Base-by-base conservation (phyloP, 2,113 vertebrate species). In the Leptosomus discolor region DNA sequence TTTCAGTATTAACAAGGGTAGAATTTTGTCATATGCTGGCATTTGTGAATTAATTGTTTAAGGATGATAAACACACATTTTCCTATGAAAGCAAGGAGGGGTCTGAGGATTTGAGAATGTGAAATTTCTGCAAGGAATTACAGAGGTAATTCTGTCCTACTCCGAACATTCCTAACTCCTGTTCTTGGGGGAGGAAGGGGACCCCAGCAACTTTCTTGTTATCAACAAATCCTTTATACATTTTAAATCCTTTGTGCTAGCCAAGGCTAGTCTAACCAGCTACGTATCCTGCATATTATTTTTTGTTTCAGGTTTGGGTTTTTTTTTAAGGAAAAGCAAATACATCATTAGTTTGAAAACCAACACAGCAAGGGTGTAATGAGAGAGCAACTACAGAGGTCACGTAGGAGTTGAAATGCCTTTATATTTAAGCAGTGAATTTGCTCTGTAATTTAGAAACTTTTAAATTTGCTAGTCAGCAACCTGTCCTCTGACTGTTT, bases 241-340 rank as follows among this genome's bases (percentile, higher is more conserved):
- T 69, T 88, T 78, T 34, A 27, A 34, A 17, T 60, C 20, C 29
- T 79, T 85, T 79, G 4, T 83, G 29, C 9, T 50, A 75, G 9
- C 30, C 57, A 63, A 70, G 30, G 3, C 8, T 90, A 12, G 13
- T n/a, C 22, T 60, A 51, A 23, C 9, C 43, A 51, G 22, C 5
- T 67, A 7, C 22, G 65, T 43, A 41, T 56, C 17, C 21, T 69
- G 17, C 23, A 74, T 92, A 82, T 60, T 57, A 51, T 41, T 57
- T 15, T 53, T 81, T 76, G 11, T 15, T 68, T 70, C 41, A n/a
- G 22, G 3, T n/a, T n/a, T n/a, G n/a, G n/a, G 0, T 1, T 0
- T 12, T 32, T 46, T 68, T 81, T 90, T 37, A 81, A 61, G 64
- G n/a, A 65, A 85, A 74, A 67, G 2, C 2, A 83, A 88, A 74